These are phyloP conservation scores for Drosophila subpulchrella DNA, from an alignment of 1,140 invertebrate genomes.

Conservation along the genomic window DNA sequence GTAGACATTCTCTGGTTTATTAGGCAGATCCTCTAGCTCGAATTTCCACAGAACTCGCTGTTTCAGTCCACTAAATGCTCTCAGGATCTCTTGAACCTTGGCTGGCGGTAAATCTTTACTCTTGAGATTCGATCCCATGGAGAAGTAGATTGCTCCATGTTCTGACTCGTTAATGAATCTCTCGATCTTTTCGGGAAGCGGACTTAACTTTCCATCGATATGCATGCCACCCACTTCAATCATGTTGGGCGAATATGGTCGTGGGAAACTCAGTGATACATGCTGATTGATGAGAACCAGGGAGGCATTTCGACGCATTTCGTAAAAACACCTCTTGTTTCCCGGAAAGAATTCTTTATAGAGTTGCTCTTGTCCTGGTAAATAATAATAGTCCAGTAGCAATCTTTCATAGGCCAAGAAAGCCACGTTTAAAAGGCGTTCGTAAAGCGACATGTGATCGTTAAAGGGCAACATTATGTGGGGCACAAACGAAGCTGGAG, in stretches of 20 bases:
- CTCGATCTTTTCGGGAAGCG: conserved; percentile 70
- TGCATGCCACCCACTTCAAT: conserved; percentile 85
- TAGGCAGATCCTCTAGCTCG: conserved; percentile 85
- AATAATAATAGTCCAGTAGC: conserved; percentile 59
- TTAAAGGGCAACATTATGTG: conserved; percentile 58
- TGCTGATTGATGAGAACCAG: conserved; percentile 86
- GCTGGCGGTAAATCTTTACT: conserved; percentile 72
- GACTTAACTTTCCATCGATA: conserved; percentile 63
- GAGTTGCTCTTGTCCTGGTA: conserved; percentile 62
- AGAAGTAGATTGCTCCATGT: conserved; percentile 87
- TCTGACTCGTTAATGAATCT: conserved; percentile 80
- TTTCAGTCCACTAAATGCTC: conserved; percentile 85
- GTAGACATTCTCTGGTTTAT: conserved; percentile 86
- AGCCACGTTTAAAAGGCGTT: conserved; percentile 76
- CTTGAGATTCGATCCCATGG: conserved; percentile 82
- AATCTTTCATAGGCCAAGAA: conserved; percentile 49
- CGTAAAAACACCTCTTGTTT: conserved; percentile 29
- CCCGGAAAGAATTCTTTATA: conserved; percentile 69
- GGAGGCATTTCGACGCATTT: conserved; percentile 84
- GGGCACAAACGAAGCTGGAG: conserved; percentile 50
- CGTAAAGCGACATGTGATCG: conserved; percentile 70
- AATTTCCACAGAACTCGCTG: conserved; percentile 88
- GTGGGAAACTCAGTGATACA: conserved; percentile 81
- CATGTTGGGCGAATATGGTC: conserved; percentile 84
- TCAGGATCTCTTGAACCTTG: conserved; percentile 85